These are phyloP conservation scores for Xylocopa sonorina DNA, from an alignment of 1,140 invertebrate genomes.

Conservation along the genomic window DNA sequence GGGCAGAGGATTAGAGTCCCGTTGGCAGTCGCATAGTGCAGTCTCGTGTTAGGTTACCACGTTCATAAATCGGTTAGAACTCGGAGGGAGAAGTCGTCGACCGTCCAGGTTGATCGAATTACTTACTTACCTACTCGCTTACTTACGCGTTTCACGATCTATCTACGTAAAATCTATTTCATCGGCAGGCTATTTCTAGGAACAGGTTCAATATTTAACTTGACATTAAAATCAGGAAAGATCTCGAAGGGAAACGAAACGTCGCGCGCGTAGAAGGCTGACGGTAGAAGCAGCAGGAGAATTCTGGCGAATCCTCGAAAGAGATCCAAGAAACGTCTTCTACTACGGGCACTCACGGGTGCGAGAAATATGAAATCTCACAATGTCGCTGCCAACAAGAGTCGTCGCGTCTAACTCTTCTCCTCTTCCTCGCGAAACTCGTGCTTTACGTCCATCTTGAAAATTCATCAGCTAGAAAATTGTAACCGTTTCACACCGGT, in stretches of 20 bases:
- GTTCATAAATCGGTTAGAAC: constrained; percentile 71
- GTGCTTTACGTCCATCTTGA: constrained; percentile 18
- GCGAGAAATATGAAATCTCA: constrained; percentile 56
- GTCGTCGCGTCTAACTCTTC: constrained; percentile 37
- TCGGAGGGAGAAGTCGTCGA: constrained; percentile 42
- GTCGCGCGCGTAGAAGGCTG: no score
- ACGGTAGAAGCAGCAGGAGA: constrained; percentile 34
- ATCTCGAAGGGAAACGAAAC: background rate
- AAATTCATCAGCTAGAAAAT: constrained; percentile 25
- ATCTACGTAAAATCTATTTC: background rate
- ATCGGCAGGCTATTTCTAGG: background rate
- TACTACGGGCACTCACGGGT: constrained; percentile 22
- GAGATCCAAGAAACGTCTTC: constrained; percentile 1
- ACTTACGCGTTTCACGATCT: constrained; percentile 2
- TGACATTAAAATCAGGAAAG: no score
- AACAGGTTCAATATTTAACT: no score
- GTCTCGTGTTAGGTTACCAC: constrained; percentile 64
- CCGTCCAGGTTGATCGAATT: constrained; percentile 52
- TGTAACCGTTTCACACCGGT: background rate
- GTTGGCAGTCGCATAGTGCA: constrained; percentile 62
- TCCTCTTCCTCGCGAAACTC: constrained; percentile 20
- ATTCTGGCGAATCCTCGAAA: background rate
- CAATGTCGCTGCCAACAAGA: constrained; percentile 5
- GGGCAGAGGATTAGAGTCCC: constrained; percentile 39
- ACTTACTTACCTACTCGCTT: no score